Base-by-base conservation (phyloP, 2,113 vertebrate species). In the Petrocephalus microphthalmus region DNA sequence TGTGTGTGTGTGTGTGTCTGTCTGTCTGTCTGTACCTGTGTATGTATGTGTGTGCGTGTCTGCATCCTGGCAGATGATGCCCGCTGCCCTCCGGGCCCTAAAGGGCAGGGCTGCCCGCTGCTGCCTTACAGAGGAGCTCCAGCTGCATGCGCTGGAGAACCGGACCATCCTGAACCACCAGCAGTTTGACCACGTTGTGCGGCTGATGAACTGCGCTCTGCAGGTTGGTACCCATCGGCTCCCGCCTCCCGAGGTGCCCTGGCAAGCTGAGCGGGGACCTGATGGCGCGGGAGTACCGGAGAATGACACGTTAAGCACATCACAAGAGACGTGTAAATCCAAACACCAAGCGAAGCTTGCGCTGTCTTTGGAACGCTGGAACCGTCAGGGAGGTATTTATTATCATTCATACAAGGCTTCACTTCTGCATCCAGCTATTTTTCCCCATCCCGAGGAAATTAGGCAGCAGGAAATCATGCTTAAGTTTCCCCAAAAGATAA, bases 151-250 rank as follows among this genome's bases (percentile, higher is more conserved):
- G 1, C 98, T 98, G 91, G 97, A 99, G 87, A 99, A 99, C 90
- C 96, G 98, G 0, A 97, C 97, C 29, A 98, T 99, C 88, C 91
- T 99, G 93, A 98, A 99, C 93, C 98, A 99, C 91, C 97, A 99
- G 54, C 98, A 99, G 94, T 99, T 99, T 85, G 98, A 99, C 94
- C 98, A 99, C 91, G 93, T 97, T 29, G 94, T 99, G 90, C 96
- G 98, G 81, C 97, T 99, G 98, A 99, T 99, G 96, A 99, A 99
- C 93, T 99, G 98, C 91, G 97, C 98, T 71, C 93, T 99, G 33
- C 98, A 99, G 98, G 98, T 99, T 86, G 95, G 93, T 89, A n/a
- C 1, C 0, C 2, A 10, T 33, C 84, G 7, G 33, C 20, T 60
- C 54, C 85, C 0, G 29, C 33, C 33, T 6, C 83, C 52, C 33